Conservation (phyloP, 2,888 invertebrate genomes). For the Prosopocoilus inquinatus region DNA sequence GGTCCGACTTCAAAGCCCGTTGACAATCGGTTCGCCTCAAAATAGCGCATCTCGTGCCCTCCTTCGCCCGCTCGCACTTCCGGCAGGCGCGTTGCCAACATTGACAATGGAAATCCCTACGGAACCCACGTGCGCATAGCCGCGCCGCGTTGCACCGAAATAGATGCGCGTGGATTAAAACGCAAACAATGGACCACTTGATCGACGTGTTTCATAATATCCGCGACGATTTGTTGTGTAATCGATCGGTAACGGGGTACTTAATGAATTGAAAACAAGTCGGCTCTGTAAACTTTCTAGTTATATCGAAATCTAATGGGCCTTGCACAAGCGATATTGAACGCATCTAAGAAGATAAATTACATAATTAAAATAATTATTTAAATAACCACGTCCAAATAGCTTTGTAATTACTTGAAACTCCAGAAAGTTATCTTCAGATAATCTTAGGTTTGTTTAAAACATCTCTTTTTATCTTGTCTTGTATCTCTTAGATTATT, state of each 20-base stretch:
- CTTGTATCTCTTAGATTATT: slow-evolving; percentile 4
- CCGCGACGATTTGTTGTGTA: slow-evolving; percentile 12
- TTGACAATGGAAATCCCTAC: slow-evolving; percentile 50
- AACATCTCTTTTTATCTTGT: no score
- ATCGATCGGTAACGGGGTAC: background rate
- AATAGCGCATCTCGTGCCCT: slow-evolving; percentile 33
- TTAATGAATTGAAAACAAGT: background rate
- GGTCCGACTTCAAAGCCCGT: slow-evolving; percentile 46
- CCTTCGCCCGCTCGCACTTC: slow-evolving; percentile 32
- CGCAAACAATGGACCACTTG: slow-evolving; percentile 39
- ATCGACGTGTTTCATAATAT: slow-evolving; percentile 31
- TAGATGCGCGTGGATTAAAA: slow-evolving; percentile 31
- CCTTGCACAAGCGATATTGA: slow-evolving; percentile 10
- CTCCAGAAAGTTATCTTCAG: slow-evolving; percentile 12
- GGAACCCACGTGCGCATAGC: slow-evolving; percentile 26
- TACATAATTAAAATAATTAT: slow-evolving; percentile 18
- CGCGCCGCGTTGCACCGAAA: slow-evolving; percentile 31
- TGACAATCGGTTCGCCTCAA: slow-evolving; percentile 43
- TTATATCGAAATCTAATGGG: slow-evolving; percentile 1
- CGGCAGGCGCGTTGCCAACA: slow-evolving; percentile 49
- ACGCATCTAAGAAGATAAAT: slow-evolving; percentile 14
- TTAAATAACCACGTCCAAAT: slow-evolving; percentile 15
- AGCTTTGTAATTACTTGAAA: slow-evolving; percentile 15
- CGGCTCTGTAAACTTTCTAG: slow-evolving; percentile 8
- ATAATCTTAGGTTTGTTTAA: slow-evolving; percentile 5